These are phyloP conservation scores for Tinamus major DNA, from an alignment of 2,797 vertebrate species.

Conservation along the genomic window DNA sequence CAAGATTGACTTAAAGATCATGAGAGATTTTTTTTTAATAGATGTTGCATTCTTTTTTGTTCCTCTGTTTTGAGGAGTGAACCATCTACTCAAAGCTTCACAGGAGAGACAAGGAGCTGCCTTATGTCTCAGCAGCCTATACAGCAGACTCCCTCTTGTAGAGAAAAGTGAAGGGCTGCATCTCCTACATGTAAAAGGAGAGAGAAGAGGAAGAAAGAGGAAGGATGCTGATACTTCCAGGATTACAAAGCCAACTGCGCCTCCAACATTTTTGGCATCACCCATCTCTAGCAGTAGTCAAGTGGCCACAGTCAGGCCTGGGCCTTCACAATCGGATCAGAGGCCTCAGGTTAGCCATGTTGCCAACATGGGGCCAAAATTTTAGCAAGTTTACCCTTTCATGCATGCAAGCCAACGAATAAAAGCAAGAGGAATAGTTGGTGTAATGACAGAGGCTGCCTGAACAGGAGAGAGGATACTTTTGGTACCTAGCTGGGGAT, in stretches of 20 bases:
- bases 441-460: background rate
- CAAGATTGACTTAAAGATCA: background rate
- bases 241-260: background rate
- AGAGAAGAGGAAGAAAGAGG: background rate
- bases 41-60: background rate
- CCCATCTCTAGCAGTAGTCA: background rate
- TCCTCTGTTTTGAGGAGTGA: background rate
- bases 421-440: background rate
- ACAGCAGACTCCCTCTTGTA: background rate
- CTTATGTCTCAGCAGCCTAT: background rate
- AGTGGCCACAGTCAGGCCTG: background rate
- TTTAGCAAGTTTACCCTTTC: background rate
- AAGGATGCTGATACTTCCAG: background rate
- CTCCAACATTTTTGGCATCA: background rate
- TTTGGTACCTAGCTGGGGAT: background rate
- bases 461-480: background rate
- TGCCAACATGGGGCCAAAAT: background rate
- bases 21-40: background rate
- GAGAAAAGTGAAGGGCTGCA: background rate
- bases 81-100: background rate
- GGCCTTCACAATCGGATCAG: background rate
- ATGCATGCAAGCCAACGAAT: fast-evolving
- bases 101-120: background rate
- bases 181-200: background rate
- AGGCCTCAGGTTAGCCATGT: background rate